phyloP scores from a whole-genome alignment of 2,888 invertebrate species.

The Furcula furcula region DNA sequence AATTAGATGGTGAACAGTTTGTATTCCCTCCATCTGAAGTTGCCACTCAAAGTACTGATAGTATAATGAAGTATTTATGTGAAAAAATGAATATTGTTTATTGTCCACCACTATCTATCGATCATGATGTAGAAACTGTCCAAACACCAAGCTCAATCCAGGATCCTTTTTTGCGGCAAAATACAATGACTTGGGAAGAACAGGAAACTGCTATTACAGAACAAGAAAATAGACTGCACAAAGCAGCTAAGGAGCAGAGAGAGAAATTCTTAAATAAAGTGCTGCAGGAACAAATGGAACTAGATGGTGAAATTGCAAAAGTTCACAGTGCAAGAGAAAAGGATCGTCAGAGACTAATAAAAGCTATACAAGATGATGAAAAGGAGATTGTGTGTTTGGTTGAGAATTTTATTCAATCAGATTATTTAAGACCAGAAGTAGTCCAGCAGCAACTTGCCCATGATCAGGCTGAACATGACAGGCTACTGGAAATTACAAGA shows the following conservation, averaged over 20 bases:
- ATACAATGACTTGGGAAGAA: constrained; percentile 77
- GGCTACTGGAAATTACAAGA: constrained; percentile 81
- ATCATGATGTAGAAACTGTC: constrained; percentile 46
- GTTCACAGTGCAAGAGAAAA: constrained; percentile 85
- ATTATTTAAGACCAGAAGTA: constrained; percentile 81
- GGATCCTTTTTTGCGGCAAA: constrained; percentile 56
- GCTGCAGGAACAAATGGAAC: constrained; percentile 83
- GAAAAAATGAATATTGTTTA: constrained; percentile 73
- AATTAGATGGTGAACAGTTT: constrained; percentile 83
- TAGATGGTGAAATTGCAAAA: constrained; percentile 85
- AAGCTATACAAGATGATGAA: constrained; percentile 84
- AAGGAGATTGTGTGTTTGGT: constrained; percentile 84
- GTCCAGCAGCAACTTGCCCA: constrained; percentile 84
- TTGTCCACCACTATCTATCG: constrained; percentile 55
- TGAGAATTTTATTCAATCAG: constrained; percentile 83
- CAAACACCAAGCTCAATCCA: constrained; percentile 51
- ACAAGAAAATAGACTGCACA: constrained; percentile 85
- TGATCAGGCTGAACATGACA: constrained; percentile 85
- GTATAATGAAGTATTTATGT: constrained; percentile 85
- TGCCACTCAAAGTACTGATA: constrained; percentile 80
- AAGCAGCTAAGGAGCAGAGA: constrained; percentile 82
- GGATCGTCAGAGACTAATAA: constrained; percentile 82
- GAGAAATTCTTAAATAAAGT: constrained; percentile 80
- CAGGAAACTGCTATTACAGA: constrained; percentile 83
- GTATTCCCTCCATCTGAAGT: constrained; percentile 85